These are phyloP conservation scores for Acrocyrtus sp. DNA, from an alignment of 2,888 invertebrate species.

Conservation along the genomic window DNA sequence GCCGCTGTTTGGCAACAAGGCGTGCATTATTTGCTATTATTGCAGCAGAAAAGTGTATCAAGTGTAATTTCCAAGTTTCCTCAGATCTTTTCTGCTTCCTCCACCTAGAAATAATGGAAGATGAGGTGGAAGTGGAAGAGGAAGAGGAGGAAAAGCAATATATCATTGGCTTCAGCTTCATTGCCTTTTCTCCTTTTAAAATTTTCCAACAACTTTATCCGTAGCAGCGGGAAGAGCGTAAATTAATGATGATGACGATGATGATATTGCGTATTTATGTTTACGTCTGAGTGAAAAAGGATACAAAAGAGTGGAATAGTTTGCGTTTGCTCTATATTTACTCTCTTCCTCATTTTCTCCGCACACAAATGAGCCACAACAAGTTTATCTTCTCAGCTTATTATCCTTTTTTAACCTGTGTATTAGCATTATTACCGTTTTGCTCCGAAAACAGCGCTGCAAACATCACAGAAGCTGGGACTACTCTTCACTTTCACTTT, in stretches of 20 bases:
- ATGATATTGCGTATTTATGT: background rate
- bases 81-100: too few species aligned
- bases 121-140: too few species aligned
- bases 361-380: background rate
- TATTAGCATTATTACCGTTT: constrained; percentile 26
- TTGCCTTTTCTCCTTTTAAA: constrained; percentile 24
- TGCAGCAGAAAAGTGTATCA: too few species aligned
- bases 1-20: too few species aligned
- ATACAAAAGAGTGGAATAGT: background rate
- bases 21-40: background rate
- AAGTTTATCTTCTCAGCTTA: constrained; percentile 9
- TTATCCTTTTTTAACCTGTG: constrained; percentile 37
- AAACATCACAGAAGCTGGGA: background rate
- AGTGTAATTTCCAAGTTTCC: too few species aligned
- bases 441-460: background rate
- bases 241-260: background rate
- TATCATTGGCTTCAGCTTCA: constrained; percentile 46
- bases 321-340: background rate
- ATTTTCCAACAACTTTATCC: constrained; percentile 10
- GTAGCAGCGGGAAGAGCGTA: background rate
- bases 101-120: too few species aligned
- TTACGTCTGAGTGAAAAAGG: background rate
- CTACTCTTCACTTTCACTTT: background rate
- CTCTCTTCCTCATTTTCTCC: too few species aligned
- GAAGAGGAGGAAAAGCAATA: constrained; percentile 22